These are phyloP conservation scores for Drosophila subsilvestris DNA, from an alignment of 2,888 invertebrate genomes.

Conservation along the genomic window DNA sequence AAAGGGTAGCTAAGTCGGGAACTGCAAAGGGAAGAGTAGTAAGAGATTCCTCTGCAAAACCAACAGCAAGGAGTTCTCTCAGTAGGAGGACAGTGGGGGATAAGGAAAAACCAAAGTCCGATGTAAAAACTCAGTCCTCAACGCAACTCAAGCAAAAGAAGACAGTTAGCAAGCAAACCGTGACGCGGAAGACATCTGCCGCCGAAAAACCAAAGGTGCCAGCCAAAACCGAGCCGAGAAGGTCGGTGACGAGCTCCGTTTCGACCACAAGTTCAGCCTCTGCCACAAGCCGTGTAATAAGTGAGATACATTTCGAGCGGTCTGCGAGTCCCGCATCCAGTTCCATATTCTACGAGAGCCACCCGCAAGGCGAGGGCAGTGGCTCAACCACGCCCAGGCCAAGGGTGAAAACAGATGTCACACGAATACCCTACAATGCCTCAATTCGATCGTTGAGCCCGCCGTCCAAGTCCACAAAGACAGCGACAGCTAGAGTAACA, in stretches of 20 bases:
- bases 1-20: constrained; percentile 6
- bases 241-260: constrained; percentile 69
- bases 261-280: constrained; percentile 67
- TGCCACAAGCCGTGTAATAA: constrained; percentile 68
- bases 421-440: constrained; percentile 70
- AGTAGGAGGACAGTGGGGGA: constrained; percentile 28
- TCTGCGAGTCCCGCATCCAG: constrained; percentile 69
- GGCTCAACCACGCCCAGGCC: constrained; percentile 73
- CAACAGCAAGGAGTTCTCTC: not conserved
- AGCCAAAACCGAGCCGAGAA: constrained; percentile 60
- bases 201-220: constrained; percentile 34
- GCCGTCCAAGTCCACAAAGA: constrained; percentile 44
- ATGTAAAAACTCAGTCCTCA: constrained; percentile 16
- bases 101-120: constrained; percentile 38
- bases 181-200: constrained; percentile 24
- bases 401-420: constrained; percentile 77
- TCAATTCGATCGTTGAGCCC: constrained; percentile 73
- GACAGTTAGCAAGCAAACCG: constrained; percentile 21
- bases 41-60: constrained; percentile 12
- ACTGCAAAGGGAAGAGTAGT: not conserved
- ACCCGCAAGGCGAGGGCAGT: constrained; percentile 69
- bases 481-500: constrained; percentile 22
- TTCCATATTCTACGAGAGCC: constrained; percentile 74
- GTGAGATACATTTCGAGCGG: constrained; percentile 73
- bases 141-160: constrained; percentile 32